These are phyloP conservation scores for Dugesia japonica DNA, from an alignment of 2,888 invertebrate species.

Conservation along the genomic window DNA sequence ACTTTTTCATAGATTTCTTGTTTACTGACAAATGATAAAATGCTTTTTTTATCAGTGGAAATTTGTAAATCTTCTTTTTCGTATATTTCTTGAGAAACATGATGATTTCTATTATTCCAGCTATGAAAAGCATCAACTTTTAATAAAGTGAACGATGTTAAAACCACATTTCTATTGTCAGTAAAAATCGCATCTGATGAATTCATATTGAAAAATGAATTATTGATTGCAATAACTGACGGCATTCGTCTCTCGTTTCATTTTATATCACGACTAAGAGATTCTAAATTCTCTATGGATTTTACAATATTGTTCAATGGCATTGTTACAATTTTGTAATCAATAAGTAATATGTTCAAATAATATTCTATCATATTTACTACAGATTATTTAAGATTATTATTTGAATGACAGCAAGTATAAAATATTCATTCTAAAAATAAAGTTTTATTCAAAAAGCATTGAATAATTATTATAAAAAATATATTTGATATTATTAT, in stretches of 20 bases:
- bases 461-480: too few relatives aligned
- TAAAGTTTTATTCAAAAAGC: too few relatives aligned
- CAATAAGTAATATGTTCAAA: neutral
- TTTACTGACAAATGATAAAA: too few relatives aligned
- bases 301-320: neutral
- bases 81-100: neutral
- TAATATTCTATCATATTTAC: too few relatives aligned
- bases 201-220: neutral
- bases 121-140: neutral
- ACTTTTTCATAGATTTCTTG: too few relatives aligned
- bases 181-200: neutral
- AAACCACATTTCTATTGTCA: neutral
- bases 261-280: neutral
- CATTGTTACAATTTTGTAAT: neutral
- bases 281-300: neutral
- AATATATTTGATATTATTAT: too few relatives aligned
- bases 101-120: neutral
- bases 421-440: too few relatives aligned
- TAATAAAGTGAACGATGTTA: neutral
- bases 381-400: too few relatives aligned
- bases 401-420: too few relatives aligned
- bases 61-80: neutral
- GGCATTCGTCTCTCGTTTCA: neutral
- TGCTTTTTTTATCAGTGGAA: too few relatives aligned
- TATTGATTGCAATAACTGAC: neutral